These are phyloP conservation scores for Sebastes taczanowskii DNA, from an alignment of 2,797 vertebrate species.

Conservation along the genomic window DNA sequence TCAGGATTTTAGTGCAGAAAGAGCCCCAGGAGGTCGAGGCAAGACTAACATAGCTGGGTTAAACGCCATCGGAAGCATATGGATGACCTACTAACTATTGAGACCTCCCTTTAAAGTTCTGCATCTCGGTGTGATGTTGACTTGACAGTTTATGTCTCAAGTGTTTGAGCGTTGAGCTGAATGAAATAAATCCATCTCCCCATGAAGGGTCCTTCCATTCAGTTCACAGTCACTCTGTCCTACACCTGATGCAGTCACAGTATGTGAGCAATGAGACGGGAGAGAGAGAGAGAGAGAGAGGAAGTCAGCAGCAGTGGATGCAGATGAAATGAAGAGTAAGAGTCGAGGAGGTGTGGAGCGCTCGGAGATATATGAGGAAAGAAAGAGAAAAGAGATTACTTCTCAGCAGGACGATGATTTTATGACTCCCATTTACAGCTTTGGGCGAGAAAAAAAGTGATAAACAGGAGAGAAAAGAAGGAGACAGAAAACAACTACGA, in stretches of 20 bases:
- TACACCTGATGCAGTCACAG: neutral
- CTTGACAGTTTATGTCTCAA: neutral
- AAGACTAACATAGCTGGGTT: neutral
- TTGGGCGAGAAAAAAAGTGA: neutral
- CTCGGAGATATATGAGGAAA: neutral
- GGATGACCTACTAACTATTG: conserved; percentile 7
- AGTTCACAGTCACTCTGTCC: conserved; percentile 3
- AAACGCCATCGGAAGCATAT: neutral
- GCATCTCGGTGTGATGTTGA: conserved; percentile 17
- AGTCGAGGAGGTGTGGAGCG: neutral
- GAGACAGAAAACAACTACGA: neutral
- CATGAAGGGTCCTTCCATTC: neutral
- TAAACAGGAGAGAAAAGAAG: neutral
- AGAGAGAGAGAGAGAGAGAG: neutral
- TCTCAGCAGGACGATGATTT: conserved; percentile 30
- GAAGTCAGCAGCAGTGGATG: neutral
- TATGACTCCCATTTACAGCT: conserved; percentile 28
- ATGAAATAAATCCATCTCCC: conserved; percentile 6
- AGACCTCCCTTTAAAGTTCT: conserved; percentile 11
- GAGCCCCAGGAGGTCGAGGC: neutral
- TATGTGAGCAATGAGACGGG: neutral
- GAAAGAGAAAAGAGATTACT: conserved; percentile 27
- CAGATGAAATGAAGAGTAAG: conserved; percentile 15
- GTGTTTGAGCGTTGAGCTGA: neutral
- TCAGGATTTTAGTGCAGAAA: neutral